Percentiles rank a stretch among this genome's conserved stretches.
phyloP scores from a whole-genome alignment of 1,140 invertebrate genomes.

The Akabosia matsudoensis region DNA sequence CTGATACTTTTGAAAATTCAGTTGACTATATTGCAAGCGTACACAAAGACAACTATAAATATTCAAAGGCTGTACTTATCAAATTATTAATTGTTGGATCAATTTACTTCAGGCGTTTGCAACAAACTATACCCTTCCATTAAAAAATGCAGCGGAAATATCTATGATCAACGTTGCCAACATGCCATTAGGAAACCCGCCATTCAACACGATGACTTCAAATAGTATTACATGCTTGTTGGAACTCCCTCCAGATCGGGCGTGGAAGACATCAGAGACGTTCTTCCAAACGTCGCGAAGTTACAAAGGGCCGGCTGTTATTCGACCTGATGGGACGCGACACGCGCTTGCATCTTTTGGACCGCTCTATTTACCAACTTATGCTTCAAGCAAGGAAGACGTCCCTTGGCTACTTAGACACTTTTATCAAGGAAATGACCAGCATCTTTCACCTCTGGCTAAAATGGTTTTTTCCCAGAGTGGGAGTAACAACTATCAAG shows the following conservation, averaged over 20 bases:
- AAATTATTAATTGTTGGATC: not conserved
- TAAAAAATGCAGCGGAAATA: not conserved
- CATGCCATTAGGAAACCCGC: conserved; percentile 5
- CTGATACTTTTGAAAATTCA: not conserved
- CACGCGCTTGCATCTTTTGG: not conserved
- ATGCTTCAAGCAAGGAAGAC: not conserved
- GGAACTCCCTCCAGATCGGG: not conserved
- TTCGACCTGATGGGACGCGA: not conserved
- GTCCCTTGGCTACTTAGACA: no score
- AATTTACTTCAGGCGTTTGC: not conserved
- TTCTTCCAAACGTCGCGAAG: not conserved
- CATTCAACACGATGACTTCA: not conserved
- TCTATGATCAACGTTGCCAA: not conserved
- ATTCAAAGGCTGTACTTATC: not conserved
- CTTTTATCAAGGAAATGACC: no score
- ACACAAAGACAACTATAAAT: not conserved
- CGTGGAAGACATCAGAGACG: not conserved
- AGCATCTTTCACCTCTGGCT: no score
- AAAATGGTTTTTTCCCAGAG: no score
- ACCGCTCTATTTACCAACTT: not conserved
- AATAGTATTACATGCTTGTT: not conserved
- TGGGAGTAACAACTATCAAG: no score
- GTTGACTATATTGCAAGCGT: not conserved
- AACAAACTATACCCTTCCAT: not conserved
- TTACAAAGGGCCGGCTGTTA: not conserved